Base-by-base conservation (phyloP, 2,113 vertebrate genomes). In the Peromyscus californicus region DNA sequence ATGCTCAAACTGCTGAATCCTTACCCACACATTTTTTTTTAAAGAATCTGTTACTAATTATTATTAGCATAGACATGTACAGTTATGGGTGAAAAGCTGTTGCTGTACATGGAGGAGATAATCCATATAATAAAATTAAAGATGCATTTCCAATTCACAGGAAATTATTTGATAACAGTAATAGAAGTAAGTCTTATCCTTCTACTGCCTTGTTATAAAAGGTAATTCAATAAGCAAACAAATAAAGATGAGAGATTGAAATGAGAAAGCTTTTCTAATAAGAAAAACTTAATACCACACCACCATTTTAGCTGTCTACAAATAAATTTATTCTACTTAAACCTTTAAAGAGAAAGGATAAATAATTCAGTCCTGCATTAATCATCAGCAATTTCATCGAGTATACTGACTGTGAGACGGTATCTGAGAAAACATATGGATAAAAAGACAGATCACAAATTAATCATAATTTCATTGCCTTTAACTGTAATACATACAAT, bases 331-430 rank as follows among this genome's bases (percentile, higher is more conserved):
- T 95, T 97, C 87, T 87, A 42, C 70, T 94, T 87, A 97, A 97
- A 96, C 42, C 70, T 96, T 94, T 96, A 88, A 94, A 91, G 89
- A 86, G 54, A 93, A 96, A 83, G 7, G 84, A 95, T 96, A 94
- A 96, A 97, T 96, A 97, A 95, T 93, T 96, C 61, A 90, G 42
- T 6, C 11, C 12, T 42, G 6, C 36, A 93, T 86, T 91, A 86
- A 88, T 96, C 88, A 93, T 80, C 59, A 76, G 5, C 24, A 26
- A 85, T 91, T 94, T 92, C 22, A 93, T 79, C 65, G 85, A 88
- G 59, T 67, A 70, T 75, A 29, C 24, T 33, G 5, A 80, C 22
- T 82, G n/a, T 5, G 61, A 93, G 75, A 89, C 63, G 45, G 48
- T 72, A 76, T 86, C 65, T 72, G n/a, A 96, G 54, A 67, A 97